phyloP scores from a whole-genome alignment of 2,888 invertebrate species.

The Salticus scenicus region DNA sequence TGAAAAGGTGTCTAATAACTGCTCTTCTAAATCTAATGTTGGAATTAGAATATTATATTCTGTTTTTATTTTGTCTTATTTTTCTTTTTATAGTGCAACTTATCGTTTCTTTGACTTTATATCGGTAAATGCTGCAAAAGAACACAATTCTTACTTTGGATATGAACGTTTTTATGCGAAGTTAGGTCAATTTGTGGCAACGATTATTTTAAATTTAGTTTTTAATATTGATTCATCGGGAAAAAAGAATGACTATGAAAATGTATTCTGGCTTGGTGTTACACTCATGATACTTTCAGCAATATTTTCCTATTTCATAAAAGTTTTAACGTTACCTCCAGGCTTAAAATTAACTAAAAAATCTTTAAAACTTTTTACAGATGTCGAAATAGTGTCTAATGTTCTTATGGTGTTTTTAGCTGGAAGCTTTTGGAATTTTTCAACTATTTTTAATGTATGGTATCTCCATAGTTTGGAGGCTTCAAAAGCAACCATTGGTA shows the following conservation, averaged over 20 bases:
- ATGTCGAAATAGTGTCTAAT: conserved; percentile 87
- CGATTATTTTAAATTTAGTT: conserved; percentile 72
- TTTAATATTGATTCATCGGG: conserved; percentile 55
- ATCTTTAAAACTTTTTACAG: conserved; percentile 84
- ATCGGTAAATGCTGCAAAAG: conserved; percentile 89
- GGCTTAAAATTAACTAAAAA: conserved; percentile 86
- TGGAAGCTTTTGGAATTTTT: conserved; percentile 91
- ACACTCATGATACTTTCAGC: conserved; percentile 83
- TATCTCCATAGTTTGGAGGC: conserved; percentile 87
- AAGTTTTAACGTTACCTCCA: conserved; percentile 84
- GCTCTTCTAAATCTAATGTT: too few relatives aligned
- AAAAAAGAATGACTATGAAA: conserved; percentile 86
- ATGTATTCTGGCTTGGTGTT: conserved; percentile 88
- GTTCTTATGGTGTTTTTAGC: conserved; percentile 86
- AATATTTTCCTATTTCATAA: conserved; percentile 85
- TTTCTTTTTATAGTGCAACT: conserved; percentile 84
- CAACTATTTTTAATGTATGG: conserved; percentile 90
- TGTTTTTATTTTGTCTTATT: neutral
- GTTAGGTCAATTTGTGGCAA: conserved; percentile 75
- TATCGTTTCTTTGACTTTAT: conserved; percentile 92
- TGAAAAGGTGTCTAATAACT: too few relatives aligned
- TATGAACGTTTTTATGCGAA: conserved; percentile 76
- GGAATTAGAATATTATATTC: too few relatives aligned
- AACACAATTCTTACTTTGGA: conserved; percentile 79
- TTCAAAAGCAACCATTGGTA: conserved; percentile 86